These are phyloP conservation scores for Podarcis siculus DNA, from an alignment of 2,797 vertebrate species.

Conservation along the genomic window DNA sequence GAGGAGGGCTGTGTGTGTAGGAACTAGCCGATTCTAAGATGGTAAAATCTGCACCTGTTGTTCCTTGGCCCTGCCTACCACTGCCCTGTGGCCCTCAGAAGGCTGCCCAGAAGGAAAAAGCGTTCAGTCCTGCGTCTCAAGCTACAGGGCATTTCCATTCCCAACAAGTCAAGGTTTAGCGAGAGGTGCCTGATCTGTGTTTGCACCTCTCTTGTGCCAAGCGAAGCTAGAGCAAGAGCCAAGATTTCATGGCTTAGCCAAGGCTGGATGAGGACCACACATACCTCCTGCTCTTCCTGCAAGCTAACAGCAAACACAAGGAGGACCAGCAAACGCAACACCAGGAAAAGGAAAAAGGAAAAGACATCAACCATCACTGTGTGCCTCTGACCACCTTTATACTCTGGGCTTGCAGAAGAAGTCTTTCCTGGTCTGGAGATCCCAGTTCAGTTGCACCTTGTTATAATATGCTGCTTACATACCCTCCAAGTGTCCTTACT, in stretches of 20 bases:
- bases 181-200: not conserved
- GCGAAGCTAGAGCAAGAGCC: constrained; percentile 48
- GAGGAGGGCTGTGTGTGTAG: too few relatives aligned
- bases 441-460: too few relatives aligned
- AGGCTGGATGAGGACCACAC: not conserved
- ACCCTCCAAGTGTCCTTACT: too few relatives aligned
- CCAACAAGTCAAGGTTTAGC: not conserved
- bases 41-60: too few relatives aligned
- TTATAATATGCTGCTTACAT: too few relatives aligned
- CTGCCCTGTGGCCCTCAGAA: not conserved
- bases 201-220: constrained; percentile 10
- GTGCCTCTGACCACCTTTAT: not conserved
- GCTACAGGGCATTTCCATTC: not conserved
- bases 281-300: constrained; percentile 20
- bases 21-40: too few relatives aligned
- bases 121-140: rapidly evolving
- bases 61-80: too few relatives aligned
- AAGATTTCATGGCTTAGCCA: constrained; percentile 45
- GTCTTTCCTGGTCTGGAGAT: too few relatives aligned
- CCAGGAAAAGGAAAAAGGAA: not conserved
- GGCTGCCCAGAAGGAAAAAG: too few relatives aligned
- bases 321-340: not conserved
- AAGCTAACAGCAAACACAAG: not conserved
- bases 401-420: not conserved
- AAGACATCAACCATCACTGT: not conserved